Evolutionary conservation across 1,140 invertebrate species (phyloP).

Genomic region (Diprion similis): DNA sequence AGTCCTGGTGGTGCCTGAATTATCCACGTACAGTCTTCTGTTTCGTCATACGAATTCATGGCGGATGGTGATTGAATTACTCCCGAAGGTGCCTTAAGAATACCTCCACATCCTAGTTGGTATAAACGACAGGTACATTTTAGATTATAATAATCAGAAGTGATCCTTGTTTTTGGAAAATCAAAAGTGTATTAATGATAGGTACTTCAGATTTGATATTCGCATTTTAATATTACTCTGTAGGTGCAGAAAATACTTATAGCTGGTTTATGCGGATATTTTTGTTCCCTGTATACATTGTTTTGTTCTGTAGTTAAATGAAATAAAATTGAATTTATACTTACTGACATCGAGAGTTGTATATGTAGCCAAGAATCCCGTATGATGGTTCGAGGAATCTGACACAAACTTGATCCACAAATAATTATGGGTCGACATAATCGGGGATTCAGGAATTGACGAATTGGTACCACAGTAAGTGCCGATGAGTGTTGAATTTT

Average conservation of each 20-base stretch:
- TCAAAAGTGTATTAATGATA: too few species aligned
- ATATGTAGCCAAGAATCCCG: constrained; percentile 79
- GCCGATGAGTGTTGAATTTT: constrained; percentile 73
- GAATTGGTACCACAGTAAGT: constrained; percentile 68
- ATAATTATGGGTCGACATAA: constrained; percentile 76
- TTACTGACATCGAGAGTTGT: constrained; percentile 69
- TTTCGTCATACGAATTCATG: constrained; percentile 65
- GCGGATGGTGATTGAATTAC: constrained; percentile 64
- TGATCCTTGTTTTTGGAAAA: too few species aligned
- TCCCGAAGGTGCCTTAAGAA: constrained; percentile 65
- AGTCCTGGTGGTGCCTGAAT: constrained; percentile 74
- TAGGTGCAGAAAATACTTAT: not conserved
- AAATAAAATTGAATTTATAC: constrained; percentile 25
- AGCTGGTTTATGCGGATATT: too few species aligned
- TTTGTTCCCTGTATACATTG: too few species aligned
- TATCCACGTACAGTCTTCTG: constrained; percentile 79
- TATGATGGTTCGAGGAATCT: constrained; percentile 64
- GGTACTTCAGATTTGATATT: too few species aligned
- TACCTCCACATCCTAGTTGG: constrained; percentile 73
- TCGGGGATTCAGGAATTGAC: constrained; percentile 59
- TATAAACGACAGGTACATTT: constrained; percentile 19
- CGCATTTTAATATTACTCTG: too few species aligned
- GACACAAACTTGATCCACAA: constrained; percentile 75
- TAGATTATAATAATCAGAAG: too few species aligned
- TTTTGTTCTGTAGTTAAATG: too few species aligned